Conservation (phyloP, 2,888 invertebrate genomes). For the Tachina grossa region DNA sequence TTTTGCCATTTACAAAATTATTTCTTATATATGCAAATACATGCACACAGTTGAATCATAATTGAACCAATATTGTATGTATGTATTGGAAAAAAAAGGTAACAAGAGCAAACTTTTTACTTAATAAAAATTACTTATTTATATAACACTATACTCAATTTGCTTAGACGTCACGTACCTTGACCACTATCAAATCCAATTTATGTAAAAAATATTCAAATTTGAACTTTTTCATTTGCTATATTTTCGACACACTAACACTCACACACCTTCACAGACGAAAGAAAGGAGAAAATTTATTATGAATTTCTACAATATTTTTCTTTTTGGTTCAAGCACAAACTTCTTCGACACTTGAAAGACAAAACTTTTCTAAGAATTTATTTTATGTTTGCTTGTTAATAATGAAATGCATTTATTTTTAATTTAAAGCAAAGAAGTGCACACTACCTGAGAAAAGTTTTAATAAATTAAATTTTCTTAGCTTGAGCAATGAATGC, state of each 20-base stretch:
- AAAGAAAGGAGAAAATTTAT: not conserved
- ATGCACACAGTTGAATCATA: too few relatives aligned
- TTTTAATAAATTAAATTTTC: constrained; percentile 7
- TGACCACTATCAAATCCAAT: constrained; percentile 19
- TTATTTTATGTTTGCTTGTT: not conserved
- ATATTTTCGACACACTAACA: not conserved
- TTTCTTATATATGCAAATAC: too few relatives aligned
- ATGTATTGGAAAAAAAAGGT: too few relatives aligned
- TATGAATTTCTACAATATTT: not conserved
- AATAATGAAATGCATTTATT: constrained; percentile 5
- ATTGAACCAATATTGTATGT: too few relatives aligned
- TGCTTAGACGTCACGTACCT: not conserved
- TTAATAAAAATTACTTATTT: not conserved
- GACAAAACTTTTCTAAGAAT: not conserved
- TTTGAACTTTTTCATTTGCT: not conserved
- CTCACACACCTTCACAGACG: too few relatives aligned
- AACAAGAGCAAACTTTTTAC: not conserved
- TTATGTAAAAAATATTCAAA: constrained; percentile 4
- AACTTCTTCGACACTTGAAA: constrained; percentile 1
- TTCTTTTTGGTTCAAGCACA: not conserved
- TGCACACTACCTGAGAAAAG: not conserved
- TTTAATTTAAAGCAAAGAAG: not conserved
- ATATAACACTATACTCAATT: not conserved
- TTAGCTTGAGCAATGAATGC: not conserved
- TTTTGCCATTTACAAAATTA: too few relatives aligned